phyloP scores from a whole-genome alignment of 2,797 vertebrate species.

The Muscicapa comitata region DNA sequence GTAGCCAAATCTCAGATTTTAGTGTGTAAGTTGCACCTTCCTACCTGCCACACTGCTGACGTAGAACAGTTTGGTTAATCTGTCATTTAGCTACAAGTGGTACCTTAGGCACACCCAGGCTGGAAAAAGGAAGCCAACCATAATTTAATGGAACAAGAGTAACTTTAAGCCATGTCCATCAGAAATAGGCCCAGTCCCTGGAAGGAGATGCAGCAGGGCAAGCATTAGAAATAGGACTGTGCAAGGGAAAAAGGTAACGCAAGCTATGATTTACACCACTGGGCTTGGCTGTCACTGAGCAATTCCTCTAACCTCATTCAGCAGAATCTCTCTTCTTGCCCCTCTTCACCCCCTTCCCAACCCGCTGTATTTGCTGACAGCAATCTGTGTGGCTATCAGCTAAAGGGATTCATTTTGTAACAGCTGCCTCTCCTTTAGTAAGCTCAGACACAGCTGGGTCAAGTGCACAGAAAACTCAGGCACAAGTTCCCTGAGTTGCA shows the following conservation, averaged over 20 bases:
- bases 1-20: neutral
- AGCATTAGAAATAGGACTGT: neutral
- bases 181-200: neutral
- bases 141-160: neutral
- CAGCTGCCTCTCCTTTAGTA: neutral
- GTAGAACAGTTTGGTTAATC: neutral
- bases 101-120: neutral
- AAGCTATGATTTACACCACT: neutral
- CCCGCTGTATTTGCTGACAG: neutral
- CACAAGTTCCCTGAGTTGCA: fast-evolving
- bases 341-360: neutral
- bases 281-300: neutral
- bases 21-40: neutral
- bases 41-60: neutral
- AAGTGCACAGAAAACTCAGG: neutral
- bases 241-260: neutral
- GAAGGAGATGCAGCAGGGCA: neutral
- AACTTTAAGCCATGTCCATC: neutral
- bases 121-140: neutral
- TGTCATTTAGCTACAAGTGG: neutral
- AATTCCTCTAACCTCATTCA: neutral
- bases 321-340: neutral
- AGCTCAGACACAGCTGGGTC: fast-evolving
- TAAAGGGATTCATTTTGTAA: neutral
- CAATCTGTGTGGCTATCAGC: neutral